phyloP scores from a whole-genome alignment of 2,888 invertebrate species.

The Drosophila putrida region DNA sequence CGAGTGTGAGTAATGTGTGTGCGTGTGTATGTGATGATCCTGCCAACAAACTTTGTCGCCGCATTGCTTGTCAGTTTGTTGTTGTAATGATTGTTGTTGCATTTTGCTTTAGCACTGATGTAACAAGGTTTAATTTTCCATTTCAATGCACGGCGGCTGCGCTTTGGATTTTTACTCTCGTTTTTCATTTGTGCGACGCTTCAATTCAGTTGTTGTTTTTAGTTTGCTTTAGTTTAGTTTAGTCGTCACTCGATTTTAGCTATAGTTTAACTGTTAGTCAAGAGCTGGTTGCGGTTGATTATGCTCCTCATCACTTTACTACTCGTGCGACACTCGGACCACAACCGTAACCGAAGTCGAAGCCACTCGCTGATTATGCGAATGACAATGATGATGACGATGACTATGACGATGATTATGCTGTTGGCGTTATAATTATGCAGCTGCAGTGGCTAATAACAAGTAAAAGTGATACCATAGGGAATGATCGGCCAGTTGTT shows the following conservation, averaged over 20 bases:
- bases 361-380: constrained; percentile 58
- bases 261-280: constrained; percentile 40
- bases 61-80: constrained; percentile 59
- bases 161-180: constrained; percentile 82
- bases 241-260: constrained; percentile 25
- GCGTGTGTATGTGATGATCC: constrained; percentile 54
- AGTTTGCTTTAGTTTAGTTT: constrained; percentile 38
- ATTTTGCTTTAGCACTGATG: constrained; percentile 77
- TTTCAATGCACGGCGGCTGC: constrained; percentile 80
- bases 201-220: constrained; percentile 24
- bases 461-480: constrained; percentile 9
- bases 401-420: constrained; percentile 53
- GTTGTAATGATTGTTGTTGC: constrained; percentile 53
- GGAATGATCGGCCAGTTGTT: constrained; percentile 5
- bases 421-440: constrained; percentile 68
- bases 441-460: constrained; percentile 63
- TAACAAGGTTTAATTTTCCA: constrained; percentile 85
- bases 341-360: constrained; percentile 68
- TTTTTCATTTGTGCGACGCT: constrained; percentile 72
- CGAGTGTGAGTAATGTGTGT: constrained; percentile 1
- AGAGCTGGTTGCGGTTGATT: constrained; percentile 79
- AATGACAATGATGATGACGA: constrained; percentile 33
- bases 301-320: constrained; percentile 54
- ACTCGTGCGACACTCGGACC: constrained; percentile 52
- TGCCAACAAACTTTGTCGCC: constrained; percentile 65